Evolutionary conservation across 2,797 vertebrate genomes (phyloP).

Genomic region (Trachops cirrhosus): DNA sequence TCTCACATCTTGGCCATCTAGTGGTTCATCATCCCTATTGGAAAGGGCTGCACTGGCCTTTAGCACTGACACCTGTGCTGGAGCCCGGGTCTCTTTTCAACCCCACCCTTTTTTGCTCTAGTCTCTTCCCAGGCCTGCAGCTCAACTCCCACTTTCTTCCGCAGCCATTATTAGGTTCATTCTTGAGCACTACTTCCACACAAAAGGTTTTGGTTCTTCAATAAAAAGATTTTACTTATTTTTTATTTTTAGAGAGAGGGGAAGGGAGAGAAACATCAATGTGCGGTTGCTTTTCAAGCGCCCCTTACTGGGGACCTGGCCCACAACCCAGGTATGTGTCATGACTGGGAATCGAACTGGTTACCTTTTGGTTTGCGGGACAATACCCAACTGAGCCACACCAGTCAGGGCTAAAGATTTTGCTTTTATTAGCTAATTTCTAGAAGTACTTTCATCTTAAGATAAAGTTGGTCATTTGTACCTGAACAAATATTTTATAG

Average conservation of each 20-base stretch:
- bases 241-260: no score
- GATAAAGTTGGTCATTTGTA: not conserved
- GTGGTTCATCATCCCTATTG: not conserved
- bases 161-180: not conserved
- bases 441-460: not conserved
- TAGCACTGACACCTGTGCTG: not conserved
- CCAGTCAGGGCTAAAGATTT: not conserved
- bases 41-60: not conserved
- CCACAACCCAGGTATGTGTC: no score
- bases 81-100: not conserved
- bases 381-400: no score
- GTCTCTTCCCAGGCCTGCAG: not conserved
- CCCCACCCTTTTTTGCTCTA: not conserved
- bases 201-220: not conserved
- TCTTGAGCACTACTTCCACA: not conserved
- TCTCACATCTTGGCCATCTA: not conserved
- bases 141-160: not conserved
- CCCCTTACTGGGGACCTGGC: no score
- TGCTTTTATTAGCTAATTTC: not conserved
- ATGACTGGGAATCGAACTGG: no score
- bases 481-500: conserved; percentile 1
- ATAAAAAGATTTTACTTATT: no score
- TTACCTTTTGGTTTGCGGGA: no score
- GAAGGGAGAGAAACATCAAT: no score
- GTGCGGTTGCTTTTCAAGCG: no score